Evolutionary conservation across 1,140 invertebrate species (phyloP), one percentile per base, ranked within the genome.

Genomic region (Colletes latitarsis): DNA sequence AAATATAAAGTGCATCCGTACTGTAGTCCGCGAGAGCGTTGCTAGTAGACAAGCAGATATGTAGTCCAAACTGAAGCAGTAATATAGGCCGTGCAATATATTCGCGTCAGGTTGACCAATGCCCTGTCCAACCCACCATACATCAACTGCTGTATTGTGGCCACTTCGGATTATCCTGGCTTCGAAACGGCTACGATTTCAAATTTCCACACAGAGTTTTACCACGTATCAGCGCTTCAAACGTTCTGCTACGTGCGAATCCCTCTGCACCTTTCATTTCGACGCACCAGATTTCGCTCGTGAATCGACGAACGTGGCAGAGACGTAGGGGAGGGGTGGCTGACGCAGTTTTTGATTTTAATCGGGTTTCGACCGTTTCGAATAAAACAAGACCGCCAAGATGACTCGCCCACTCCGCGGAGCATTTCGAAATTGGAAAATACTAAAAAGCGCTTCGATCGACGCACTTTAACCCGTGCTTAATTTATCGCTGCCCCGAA

Each of bases 11-110:
- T 70, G 57, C 49, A 68, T 57, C 9, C 39, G 64, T 71, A 49
- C 30, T 30, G 39, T 53, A 17, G 52, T 41, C 15, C 8, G 21
- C n/a, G 71, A 30, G 30, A 49, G 41, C 60, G 49, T 46, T 10
- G 69, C 74, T 67, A 57, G 71, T 39, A 74, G 77, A 67, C 72
- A 76, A 68, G 74, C 75, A 75, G 76, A 72, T 78, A 82, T 81
- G 82, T 82, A 88, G 84, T 88, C 83, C 55, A 82, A 83, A 72
- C 68, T 67, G 74, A 84, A 81, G 79, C 73, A 83, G 88, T 86
- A 88, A 88, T 89, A 83, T 82, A 89, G 88, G 83, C 79, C 52
- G 82, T 76, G 77, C 83, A 76, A 89, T 89, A 88, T 86, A 88
- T 89, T 82, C 77, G 76, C 49, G 88, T 88, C 88, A 82, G 74